Conservation (phyloP, 2,888 invertebrate species). For the Lacanobia wlatinum region DNA sequence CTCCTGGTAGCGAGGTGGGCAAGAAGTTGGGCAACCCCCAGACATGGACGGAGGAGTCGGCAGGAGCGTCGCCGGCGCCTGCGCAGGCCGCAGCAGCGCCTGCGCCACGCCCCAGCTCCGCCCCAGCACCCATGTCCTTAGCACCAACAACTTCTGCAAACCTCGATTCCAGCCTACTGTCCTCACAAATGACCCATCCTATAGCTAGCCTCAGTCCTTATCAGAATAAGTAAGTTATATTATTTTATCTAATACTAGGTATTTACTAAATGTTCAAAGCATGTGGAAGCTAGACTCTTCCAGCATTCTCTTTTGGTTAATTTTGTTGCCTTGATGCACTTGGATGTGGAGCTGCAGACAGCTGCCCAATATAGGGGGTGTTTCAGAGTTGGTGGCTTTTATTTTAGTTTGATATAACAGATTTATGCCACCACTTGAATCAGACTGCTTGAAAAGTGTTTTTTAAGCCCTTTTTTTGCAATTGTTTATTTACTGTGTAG, state of each 20-base stretch:
- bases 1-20: slow-evolving; percentile 93
- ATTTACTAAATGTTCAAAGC: no score
- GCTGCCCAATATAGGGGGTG: no score
- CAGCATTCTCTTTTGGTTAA: no score
- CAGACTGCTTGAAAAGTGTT: no score
- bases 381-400: no score
- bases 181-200: slow-evolving; percentile 92
- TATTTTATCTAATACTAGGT: neutral
- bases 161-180: slow-evolving; percentile 84
- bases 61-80: slow-evolving; percentile 66
- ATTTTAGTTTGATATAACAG: no score
- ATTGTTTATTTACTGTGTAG: no score
- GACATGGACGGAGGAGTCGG: slow-evolving; percentile 90
- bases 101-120: slow-evolving; percentile 63
- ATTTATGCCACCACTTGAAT: no score
- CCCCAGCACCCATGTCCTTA: slow-evolving; percentile 70
- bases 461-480: no score
- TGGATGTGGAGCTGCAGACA: no score
- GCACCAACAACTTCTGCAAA: slow-evolving; percentile 65
- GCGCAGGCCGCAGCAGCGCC: slow-evolving; percentile 72
- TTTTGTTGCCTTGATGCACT: no score
- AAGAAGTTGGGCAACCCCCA: slow-evolving; percentile 95
- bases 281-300: no score
- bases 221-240: slow-evolving; percentile 94
- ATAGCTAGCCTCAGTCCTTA: slow-evolving; percentile 97